Evolutionary conservation across 2,888 invertebrate genomes (phyloP).

Genomic region (Elysia crispata): DNA sequence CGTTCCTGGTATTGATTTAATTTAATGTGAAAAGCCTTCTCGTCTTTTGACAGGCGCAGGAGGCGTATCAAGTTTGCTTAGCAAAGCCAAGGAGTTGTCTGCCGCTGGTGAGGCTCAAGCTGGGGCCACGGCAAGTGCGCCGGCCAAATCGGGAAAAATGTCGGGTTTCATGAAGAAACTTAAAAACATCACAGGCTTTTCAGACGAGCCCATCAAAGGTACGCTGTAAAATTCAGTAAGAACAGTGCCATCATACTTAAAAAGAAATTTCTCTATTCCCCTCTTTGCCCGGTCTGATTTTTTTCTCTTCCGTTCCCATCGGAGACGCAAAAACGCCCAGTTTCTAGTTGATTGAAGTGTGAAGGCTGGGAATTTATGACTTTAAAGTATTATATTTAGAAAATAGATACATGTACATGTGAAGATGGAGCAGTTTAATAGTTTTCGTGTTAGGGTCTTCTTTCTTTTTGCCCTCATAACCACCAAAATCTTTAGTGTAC

Average conservation of each 20-base stretch:
- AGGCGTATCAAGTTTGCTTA: slow-evolving; percentile 37
- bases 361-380: no score
- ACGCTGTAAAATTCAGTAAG: no score
- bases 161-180: slow-evolving; percentile 50
- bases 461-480: neutral
- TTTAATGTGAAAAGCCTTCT: no score
- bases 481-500: no score
- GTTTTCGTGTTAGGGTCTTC: no score
- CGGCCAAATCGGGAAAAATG: neutral
- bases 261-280: neutral
- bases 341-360: no score
- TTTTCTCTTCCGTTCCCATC: no score
- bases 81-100: slow-evolving; percentile 46
- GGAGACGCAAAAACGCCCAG: neutral
- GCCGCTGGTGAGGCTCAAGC: slow-evolving; percentile 24
- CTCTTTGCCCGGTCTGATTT: no score
- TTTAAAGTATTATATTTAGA: no score
- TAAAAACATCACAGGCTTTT: slow-evolving; percentile 51
- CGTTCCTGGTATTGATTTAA: neutral
- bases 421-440: no score
- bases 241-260: no score
- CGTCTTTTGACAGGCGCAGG: slow-evolving; percentile 21
- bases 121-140: neutral
- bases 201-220: slow-evolving; percentile 46
- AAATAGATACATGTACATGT: no score